Percentiles rank a stretch among this genome's conserved stretches.
Evolutionary conservation across 2,797 vertebrate genomes (phyloP).

Genomic region (Pagetopsis macropterus): DNA sequence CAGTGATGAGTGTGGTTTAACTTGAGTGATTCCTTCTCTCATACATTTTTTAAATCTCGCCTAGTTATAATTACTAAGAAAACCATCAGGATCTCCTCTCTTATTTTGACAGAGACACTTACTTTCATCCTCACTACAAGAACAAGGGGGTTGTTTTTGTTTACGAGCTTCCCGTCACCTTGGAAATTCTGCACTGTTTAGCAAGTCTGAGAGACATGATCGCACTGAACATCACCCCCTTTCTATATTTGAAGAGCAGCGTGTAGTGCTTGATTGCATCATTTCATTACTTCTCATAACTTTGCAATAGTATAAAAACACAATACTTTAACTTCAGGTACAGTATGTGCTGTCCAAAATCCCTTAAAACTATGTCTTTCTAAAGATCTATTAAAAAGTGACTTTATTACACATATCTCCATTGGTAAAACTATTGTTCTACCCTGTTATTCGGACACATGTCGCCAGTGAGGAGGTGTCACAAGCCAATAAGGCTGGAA

Average conservation of each 20-base stretch:
- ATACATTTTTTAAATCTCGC: slow-evolving; percentile 69
- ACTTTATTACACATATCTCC: neutral
- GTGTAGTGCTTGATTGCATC: slow-evolving; percentile 6
- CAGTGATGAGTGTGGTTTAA: slow-evolving; percentile 45
- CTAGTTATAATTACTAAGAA: slow-evolving; percentile 68
- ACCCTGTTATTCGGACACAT: neutral
- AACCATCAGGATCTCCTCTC: slow-evolving; percentile 43
- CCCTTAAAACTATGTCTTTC: neutral
- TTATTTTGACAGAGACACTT: slow-evolving; percentile 62
- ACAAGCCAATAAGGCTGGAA: neutral
- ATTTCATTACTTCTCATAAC: neutral
- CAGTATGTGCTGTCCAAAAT: neutral
- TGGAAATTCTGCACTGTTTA: slow-evolving; percentile 48
- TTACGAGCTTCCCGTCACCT: slow-evolving; percentile 45
- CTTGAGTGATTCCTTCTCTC: slow-evolving; percentile 58
- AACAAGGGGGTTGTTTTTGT: slow-evolving; percentile 53
- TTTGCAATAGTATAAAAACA: neutral
- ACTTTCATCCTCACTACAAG: slow-evolving; percentile 65
- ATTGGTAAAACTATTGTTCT: neutral
- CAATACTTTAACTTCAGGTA: neutral
- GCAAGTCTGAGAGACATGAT: slow-evolving; percentile 30
- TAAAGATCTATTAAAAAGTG: neutral
- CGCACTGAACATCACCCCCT: slow-evolving; percentile 30
- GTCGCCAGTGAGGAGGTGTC: neutral
- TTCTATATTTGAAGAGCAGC: slow-evolving; percentile 4